Conservation (phyloP, 2,113 vertebrate species). For the Elgaria multicarinata region DNA sequence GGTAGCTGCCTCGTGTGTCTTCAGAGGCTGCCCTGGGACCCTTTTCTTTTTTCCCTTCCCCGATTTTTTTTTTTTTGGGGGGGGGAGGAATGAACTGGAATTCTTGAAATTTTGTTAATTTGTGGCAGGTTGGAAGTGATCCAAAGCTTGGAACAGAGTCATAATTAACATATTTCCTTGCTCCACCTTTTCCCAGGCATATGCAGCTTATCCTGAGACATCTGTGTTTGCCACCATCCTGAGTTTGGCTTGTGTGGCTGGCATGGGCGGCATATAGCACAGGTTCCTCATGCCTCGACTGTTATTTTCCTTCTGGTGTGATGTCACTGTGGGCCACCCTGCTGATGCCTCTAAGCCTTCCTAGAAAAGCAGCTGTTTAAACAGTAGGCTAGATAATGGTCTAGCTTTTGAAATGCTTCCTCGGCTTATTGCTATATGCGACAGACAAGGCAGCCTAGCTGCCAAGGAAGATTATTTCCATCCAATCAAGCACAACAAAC, state of each 20-base stretch:
- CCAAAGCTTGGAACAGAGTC: background rate
- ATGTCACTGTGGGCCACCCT: background rate
- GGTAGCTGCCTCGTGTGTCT: no score
- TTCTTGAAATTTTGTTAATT: background rate
- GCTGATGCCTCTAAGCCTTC: background rate
- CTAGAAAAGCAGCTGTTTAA: slow-evolving; percentile 23
- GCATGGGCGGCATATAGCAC: background rate
- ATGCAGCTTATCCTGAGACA: background rate
- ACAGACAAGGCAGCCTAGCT: background rate
- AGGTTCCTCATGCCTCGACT: background rate
- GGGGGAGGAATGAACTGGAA: background rate
- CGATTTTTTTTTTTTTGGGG: no score
- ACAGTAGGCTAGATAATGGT: slow-evolving; percentile 18
- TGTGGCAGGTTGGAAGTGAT: background rate
- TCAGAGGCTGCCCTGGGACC: no score
- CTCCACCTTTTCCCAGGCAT: background rate
- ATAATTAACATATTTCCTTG: background rate
- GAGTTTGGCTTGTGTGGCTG: background rate
- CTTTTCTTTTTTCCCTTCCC: background rate
- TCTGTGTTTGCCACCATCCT: background rate
- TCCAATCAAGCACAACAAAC: slow-evolving; percentile 4
- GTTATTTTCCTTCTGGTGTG: background rate
- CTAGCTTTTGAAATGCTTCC: background rate
- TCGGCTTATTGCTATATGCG: background rate
- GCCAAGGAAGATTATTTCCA: slow-evolving; percentile 7